phyloP scores from a whole-genome alignment of 2,888 invertebrate species.

The Mythimna lalbum region DNA sequence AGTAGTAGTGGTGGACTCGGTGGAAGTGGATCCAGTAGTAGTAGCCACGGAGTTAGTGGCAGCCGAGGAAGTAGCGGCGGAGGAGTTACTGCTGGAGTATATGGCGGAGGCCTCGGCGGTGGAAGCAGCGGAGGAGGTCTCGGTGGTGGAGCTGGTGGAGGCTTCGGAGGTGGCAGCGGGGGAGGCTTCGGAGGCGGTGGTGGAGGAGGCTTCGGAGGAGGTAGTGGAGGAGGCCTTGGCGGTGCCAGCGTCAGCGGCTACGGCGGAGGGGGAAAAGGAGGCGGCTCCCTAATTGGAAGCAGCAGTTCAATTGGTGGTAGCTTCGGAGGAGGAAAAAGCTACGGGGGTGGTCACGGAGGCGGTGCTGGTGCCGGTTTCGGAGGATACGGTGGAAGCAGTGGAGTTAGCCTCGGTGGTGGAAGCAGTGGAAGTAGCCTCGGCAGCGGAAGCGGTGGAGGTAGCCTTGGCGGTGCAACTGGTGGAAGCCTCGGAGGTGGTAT shows the following conservation, averaged over 20 bases:
- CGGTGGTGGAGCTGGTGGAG: slow-evolving; percentile 31
- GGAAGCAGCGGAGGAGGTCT: slow-evolving; percentile 65
- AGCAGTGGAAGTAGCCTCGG: slow-evolving; percentile 50
- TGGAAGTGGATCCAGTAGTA: slow-evolving; percentile 42
- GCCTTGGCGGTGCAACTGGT: slow-evolving; percentile 35
- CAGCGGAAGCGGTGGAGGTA: slow-evolving; percentile 29
- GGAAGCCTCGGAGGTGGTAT: slow-evolving; percentile 20
- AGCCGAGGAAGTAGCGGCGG: slow-evolving; percentile 64
- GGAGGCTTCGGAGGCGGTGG: slow-evolving; percentile 15
- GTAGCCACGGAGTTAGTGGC: slow-evolving; percentile 7
- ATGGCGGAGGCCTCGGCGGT: slow-evolving; percentile 49
- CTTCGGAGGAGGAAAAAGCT: slow-evolving; percentile 3
- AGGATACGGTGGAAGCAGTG: slow-evolving; percentile 70
- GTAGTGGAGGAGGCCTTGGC: slow-evolving; percentile 16
- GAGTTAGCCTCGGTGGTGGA: slow-evolving; percentile 64
- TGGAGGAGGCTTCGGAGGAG: slow-evolving; percentile 33
- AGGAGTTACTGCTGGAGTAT: slow-evolving; percentile 16
- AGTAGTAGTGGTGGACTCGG: slow-evolving; percentile 67
- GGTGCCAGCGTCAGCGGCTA: slow-evolving; percentile 55
- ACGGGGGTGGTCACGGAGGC: slow-evolving; percentile 59
- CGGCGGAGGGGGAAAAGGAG: slow-evolving; percentile 48
- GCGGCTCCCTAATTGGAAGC: slow-evolving; percentile 48
- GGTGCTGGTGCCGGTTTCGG: slow-evolving; percentile 69
- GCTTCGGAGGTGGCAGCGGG: slow-evolving; percentile 47
- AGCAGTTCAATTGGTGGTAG: slow-evolving; percentile 35